Evolutionary conservation across 1,140 invertebrate species (phyloP).

Genomic region (Bursaphelenchus mucronatus): DNA sequence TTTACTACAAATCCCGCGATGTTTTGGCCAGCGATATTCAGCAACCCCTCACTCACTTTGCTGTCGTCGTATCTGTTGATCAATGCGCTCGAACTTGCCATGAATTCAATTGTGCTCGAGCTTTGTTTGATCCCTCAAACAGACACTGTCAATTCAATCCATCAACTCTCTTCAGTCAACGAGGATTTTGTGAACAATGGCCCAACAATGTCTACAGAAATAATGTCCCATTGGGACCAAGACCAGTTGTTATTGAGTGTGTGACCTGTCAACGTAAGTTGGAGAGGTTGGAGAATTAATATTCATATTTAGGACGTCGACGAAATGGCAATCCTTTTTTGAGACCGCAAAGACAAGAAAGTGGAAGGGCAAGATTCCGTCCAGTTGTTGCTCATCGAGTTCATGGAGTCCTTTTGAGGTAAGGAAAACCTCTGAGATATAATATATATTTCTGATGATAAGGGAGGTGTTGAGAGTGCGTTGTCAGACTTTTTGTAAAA

Average conservation of each 20-base stretch:
- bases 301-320: not conserved
- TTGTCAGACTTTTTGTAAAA: too few species aligned
- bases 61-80: constrained; percentile 59
- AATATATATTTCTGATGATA: not conserved
- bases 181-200: constrained; percentile 54
- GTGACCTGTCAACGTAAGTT: constrained; percentile 11
- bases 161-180: constrained; percentile 50
- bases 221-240: constrained; percentile 9
- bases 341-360: not conserved
- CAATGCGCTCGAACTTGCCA: constrained; percentile 60
- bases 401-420: constrained; percentile 19
- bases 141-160: constrained; percentile 55
- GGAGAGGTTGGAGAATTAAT: not conserved
- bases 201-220: constrained; percentile 51
- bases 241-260: constrained; percentile 3
- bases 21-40: constrained; percentile 42
- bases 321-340: constrained; percentile 8
- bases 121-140: constrained; percentile 25
- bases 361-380: not conserved
- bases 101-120: constrained; percentile 56
- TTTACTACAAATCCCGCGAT: constrained; percentile 62
- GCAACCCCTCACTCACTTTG: constrained; percentile 56
- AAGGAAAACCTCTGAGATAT: not conserved
- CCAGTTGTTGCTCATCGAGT: constrained; percentile 4
- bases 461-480: too few species aligned